Conservation (phyloP, 2,797 vertebrate genomes). For the Mus caroli region DNA sequence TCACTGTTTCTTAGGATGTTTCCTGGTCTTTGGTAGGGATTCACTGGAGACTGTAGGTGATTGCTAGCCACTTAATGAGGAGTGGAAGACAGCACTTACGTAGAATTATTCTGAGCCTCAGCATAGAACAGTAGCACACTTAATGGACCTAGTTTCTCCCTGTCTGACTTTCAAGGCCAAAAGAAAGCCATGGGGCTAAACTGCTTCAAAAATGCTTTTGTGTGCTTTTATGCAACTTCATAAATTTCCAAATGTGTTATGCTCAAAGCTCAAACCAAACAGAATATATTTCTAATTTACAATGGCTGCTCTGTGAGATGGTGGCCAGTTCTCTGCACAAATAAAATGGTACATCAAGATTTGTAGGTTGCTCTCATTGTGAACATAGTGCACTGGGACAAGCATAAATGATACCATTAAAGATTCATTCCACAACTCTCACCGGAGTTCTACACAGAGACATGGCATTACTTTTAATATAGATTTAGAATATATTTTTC, state of each 20-base stretch:
- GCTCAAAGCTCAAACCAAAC: slow-evolving; percentile 76
- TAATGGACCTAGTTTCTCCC: background rate
- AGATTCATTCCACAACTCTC: slow-evolving; percentile 77
- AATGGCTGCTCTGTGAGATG: slow-evolving; percentile 77
- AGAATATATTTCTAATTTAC: slow-evolving; percentile 84
- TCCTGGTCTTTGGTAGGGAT: background rate
- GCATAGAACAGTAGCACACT: no score
- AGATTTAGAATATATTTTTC: slow-evolving; percentile 77
- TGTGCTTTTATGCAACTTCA: slow-evolving; percentile 79
- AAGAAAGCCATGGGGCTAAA: slow-evolving; percentile 68
- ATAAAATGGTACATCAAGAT: slow-evolving; percentile 83
- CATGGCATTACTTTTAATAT: slow-evolving; percentile 77
- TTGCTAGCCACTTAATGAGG: background rate
- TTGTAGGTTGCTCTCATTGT: slow-evolving; percentile 80
- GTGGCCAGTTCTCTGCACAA: slow-evolving; percentile 78
- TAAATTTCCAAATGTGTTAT: slow-evolving; percentile 82
- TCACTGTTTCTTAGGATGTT: background rate
- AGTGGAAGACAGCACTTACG: background rate
- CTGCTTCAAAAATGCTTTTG: slow-evolving; percentile 65
- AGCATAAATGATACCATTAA: slow-evolving; percentile 79
- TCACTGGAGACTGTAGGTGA: background rate
- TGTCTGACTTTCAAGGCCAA: slow-evolving; percentile 5
- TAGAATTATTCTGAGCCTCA: background rate
- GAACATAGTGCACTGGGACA: slow-evolving; percentile 70
- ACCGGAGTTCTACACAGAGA: slow-evolving; percentile 64